Evolutionary conservation across 2,113 vertebrate genomes (phyloP), one percentile per base, ranked within the genome.

Genomic region (Odobenus rosmarus): DNA sequence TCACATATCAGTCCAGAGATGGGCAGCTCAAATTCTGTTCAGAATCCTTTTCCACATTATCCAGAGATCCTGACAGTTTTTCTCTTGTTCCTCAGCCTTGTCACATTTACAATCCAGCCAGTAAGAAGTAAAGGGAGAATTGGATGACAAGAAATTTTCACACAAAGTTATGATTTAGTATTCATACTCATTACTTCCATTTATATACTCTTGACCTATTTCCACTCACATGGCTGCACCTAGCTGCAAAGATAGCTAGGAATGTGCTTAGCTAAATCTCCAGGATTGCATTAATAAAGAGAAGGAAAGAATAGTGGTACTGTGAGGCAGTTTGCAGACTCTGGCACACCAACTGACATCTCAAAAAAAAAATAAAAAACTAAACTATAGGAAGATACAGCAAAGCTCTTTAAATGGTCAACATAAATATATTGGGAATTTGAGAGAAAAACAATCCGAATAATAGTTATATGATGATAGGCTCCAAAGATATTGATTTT

Each of bases 401-500:
- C 13, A 28, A 92, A 77, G 36, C 18, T 53, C 64, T 72, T 76
- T 39, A 71, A 36, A 62, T 42, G n/a, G 51, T 49, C 39, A 95
- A 90, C 53, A 90, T 46, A 83, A 95, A 84, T 67, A 5, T 23
- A 82, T 6, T 51, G 39, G 14, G 42, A 72, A 79, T 62, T 46
- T 36, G 21, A 83, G 24, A 96, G 31, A 61, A 90, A 95, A 95
- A 36, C 49, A 85, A 94, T 53, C 5, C 1, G 1, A 96, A 85
- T 76, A 90, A 80, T 69, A 79, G 33, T 90, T 82, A 77, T 2
- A 55, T 36, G 46, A 94, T 83, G 64, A 94, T 79, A 7, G 19
- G 95, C 11, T 57, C 72, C 53, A 82, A 71, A 36, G 7, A 21
- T 85, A 83, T 51, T 92, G 51, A 89, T 96, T 94, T 92, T 79